Evolutionary conservation across 2,888 invertebrate species (phyloP).

Genomic region (Hoplodrina blanda): DNA sequence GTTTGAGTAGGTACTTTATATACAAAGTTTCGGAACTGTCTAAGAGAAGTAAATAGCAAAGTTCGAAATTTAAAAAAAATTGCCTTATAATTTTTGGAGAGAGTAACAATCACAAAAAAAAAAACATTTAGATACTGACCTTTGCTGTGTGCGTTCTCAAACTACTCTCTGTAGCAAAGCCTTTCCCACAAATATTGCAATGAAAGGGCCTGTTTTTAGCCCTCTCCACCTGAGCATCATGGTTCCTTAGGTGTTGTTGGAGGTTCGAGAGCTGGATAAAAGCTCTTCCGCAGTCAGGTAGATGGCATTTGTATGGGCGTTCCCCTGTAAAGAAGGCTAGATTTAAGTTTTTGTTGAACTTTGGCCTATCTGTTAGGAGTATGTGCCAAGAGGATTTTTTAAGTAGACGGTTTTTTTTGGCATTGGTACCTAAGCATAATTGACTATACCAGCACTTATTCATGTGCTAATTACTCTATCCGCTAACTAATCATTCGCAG

Average conservation of each 20-base stretch:
- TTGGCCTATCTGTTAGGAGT: conserved; percentile 11
- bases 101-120: not conserved
- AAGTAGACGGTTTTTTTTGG: not conserved
- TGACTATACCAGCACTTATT: not conserved
- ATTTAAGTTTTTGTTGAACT: conserved; percentile 60
- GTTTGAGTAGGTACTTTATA: too few relatives aligned
- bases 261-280: conserved; percentile 99
- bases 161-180: conserved; percentile 98
- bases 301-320: conserved; percentile 98
- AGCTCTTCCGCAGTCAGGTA: conserved; percentile 98
- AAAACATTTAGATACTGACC: conserved; percentile 92
- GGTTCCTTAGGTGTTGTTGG: conserved; percentile 98
- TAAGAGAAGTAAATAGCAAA: too few relatives aligned
- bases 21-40: too few relatives aligned
- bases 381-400: not conserved
- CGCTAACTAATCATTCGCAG: too few relatives aligned
- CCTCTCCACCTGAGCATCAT: conserved; percentile 98
- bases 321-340: conserved; percentile 93
- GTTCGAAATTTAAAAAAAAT: too few relatives aligned
- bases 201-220: conserved; percentile 98
- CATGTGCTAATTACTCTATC: not conserved
- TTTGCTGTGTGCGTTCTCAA: conserved; percentile 98
- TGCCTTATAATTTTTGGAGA: too few relatives aligned
- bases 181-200: conserved; percentile 98
- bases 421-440: too few relatives aligned